Percentiles rank a stretch among this genome's conserved stretches.
Conservation (phyloP, 2,797 vertebrate species). For the Phyllotis vaccarum region DNA sequence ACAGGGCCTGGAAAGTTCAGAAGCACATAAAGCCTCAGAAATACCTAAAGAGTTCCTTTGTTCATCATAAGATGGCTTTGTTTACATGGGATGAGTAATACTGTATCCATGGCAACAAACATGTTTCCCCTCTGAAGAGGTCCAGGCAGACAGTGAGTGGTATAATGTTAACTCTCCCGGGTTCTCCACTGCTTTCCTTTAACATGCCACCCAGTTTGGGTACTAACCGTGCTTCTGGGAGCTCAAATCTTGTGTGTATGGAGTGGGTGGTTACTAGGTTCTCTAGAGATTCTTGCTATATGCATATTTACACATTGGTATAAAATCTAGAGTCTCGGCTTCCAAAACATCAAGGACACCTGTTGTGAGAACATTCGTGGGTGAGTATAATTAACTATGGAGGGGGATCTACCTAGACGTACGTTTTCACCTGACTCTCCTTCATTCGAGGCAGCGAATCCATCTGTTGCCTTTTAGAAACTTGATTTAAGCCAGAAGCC, state of each 20-base stretch:
- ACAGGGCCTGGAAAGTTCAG: background rate
- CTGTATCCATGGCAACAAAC: background rate
- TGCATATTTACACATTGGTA: conserved; percentile 50
- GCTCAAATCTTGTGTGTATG: background rate
- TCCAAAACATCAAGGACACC: conserved; percentile 51
- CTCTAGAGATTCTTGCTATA: conserved; percentile 28
- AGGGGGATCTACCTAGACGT: conserved; percentile 68
- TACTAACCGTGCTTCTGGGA: conserved; percentile 1
- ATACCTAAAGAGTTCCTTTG: background rate
- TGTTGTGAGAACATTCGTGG: background rate
- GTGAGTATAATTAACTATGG: conserved; percentile 45
- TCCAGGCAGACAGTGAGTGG: background rate
- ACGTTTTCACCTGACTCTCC: conserved; percentile 84
- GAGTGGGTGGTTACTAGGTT: background rate
- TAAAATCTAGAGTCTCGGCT: conserved; percentile 66
- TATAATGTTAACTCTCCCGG: conserved; percentile 47
- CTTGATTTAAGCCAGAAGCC: conserved; percentile 81
- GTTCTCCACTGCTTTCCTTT: conserved; percentile 1
- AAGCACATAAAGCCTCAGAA: background rate
- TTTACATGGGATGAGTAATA: background rate
- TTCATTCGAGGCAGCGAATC: conserved; percentile 80
- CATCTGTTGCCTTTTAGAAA: conserved; percentile 82
- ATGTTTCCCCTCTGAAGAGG: background rate
- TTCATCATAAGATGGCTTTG: conserved; percentile 8
- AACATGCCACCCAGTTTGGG: background rate